A percentile compares a stretch with the other conserved stretches of the same genome.
These are phyloP conservation scores for Monochamus saltuarius DNA, from an alignment of 1,140 invertebrate genomes.

Conservation along the genomic window DNA sequence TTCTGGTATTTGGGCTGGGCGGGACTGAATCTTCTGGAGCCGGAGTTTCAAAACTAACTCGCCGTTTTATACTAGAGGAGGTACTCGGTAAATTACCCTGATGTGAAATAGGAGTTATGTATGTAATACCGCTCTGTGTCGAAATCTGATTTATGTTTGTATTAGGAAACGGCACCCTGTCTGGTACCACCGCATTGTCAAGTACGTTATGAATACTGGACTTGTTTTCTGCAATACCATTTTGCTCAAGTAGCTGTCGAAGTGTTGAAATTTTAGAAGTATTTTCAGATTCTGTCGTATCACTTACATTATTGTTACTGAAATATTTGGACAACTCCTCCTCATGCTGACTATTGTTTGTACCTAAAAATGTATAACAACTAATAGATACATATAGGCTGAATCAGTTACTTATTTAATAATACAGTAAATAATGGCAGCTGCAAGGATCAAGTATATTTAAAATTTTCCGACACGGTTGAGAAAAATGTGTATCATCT, in stretches of 20 bases:
- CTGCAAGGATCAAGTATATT: not conserved
- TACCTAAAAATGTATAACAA: constrained; percentile 48
- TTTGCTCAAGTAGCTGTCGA: constrained; percentile 67
- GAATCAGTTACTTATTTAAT: not conserved
- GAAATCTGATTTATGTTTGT: constrained; percentile 8
- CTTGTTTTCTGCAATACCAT: constrained; percentile 39
- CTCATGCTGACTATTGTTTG: constrained; percentile 75
- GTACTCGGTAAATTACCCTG: constrained; percentile 12
- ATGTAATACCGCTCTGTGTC: constrained; percentile 14
- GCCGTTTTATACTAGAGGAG: constrained; percentile 49
- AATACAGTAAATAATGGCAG: too few species aligned
- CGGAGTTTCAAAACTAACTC: constrained; percentile 64
- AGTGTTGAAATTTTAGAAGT: constrained; percentile 70
- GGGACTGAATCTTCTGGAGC: constrained; percentile 51
- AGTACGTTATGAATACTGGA: not conserved
- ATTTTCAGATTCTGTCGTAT: constrained; percentile 26
- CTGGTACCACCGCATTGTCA: constrained; percentile 10
- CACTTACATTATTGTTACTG: constrained; percentile 37
- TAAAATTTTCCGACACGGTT: too few species aligned
- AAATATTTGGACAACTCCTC: constrained; percentile 80
- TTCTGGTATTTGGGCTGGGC: constrained; percentile 61
- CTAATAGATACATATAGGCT: not conserved
- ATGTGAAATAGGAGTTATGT: constrained; percentile 15
- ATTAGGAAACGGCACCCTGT: constrained; percentile 4
- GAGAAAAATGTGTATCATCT: too few species aligned